Base-by-base conservation (phyloP, 2,888 invertebrate species). In the Pristionchus arcanus region DNA sequence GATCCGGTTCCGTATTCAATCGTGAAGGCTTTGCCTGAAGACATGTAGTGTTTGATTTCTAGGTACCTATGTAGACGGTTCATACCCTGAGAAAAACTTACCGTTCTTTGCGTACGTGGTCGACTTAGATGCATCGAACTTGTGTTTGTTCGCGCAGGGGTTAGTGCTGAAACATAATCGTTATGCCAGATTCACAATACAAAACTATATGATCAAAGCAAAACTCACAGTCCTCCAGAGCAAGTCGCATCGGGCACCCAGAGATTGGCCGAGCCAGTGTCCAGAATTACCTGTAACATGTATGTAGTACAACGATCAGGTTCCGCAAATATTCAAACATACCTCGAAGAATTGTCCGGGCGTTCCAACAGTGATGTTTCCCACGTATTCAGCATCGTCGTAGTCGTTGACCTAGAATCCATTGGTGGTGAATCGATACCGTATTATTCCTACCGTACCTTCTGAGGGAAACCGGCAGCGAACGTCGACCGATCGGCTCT, bases 111-210 rank as follows among this genome's bases (percentile, higher is more conserved):
- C 96, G 96, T 98, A 99, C 0, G 97, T 97, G 34, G 96, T 96
- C 0, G 98, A 99, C 95, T 97, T 97, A 90, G 95, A 96, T 94
- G 97, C 97, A 96, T 98, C 97, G 96, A 99, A 99, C 96, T 98
- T 98, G 95, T 97, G 63, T 90, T 93, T 92, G 68, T 90, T 89
- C 37, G 90, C 83, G 90, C 91, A 92, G 55, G 90, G 81, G 87
- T 90, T 87, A 7, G 37, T n/a, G 7, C 77, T 77, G 71, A 28
- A 71, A 71, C 42, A 31, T 71, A 28, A 71, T 28, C n/a, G 4
- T 4, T 5, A 59, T 59, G 11, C 59, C 59, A 1, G 25, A 25
- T 7, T 59, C 59, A 25, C 9, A 1, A 15, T 28, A 2, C 16
- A 37, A 34, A 21, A 77, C 15, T 77, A 25, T 34, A 77, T 34